phyloP scores from a whole-genome alignment of 1,140 invertebrate genomes.

The Zaprionus lachaisei region DNA sequence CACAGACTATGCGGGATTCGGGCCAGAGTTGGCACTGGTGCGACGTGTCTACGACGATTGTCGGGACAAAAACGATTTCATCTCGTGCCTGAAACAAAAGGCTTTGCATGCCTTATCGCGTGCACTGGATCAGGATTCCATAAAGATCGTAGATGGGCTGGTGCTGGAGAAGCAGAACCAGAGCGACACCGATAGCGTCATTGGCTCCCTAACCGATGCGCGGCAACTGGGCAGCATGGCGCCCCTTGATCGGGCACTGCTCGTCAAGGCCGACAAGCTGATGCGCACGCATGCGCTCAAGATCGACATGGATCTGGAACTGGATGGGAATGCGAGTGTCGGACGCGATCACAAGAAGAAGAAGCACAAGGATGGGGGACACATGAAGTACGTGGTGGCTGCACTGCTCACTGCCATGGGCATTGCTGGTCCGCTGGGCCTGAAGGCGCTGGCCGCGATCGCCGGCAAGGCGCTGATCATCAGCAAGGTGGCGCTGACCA shows the following conservation, averaged over 20 bases:
- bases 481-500: constrained; percentile 89
- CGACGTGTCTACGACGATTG: constrained; percentile 87
- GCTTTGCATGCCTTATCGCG: constrained; percentile 86
- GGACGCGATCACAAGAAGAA: constrained; percentile 66
- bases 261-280: constrained; percentile 76
- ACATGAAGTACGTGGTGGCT: constrained; percentile 86
- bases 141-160: constrained; percentile 86
- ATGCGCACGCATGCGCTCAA: constrained; percentile 79
- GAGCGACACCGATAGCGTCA: constrained; percentile 81
- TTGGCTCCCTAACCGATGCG: constrained; percentile 69
- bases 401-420: constrained; percentile 88
- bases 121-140: constrained; percentile 86
- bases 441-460: constrained; percentile 88
- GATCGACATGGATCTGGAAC: constrained; percentile 57
- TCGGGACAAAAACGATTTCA: constrained; percentile 86
- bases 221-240: constrained; percentile 66
- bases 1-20: constrained; percentile 64
- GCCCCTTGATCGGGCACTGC: constrained; percentile 72
- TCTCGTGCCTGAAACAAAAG: constrained; percentile 86
- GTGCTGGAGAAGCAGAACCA: constrained; percentile 86
- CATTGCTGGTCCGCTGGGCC: constrained; percentile 86
- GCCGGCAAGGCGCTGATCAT: constrained; percentile 89
- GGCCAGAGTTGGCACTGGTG: constrained; percentile 71
- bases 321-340: constrained; percentile 12
- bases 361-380: constrained; percentile 65